Conservation (phyloP, 2,888 invertebrate genomes). For the Pandemis heparana region DNA sequence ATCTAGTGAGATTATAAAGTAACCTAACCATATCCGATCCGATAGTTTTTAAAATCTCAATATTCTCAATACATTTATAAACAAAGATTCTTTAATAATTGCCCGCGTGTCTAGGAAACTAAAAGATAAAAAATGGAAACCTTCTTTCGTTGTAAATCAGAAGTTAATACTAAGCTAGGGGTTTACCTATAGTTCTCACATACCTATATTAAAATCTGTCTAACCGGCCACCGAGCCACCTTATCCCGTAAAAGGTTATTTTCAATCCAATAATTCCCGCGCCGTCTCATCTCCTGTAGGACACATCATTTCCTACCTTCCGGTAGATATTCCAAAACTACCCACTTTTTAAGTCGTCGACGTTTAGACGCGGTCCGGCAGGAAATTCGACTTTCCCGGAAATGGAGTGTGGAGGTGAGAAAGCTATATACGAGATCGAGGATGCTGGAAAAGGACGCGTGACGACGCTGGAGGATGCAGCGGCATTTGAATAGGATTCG, state of each 20-base stretch:
- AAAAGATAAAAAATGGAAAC: too few relatives aligned
- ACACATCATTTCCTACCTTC: conserved; percentile 79
- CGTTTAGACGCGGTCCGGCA: conserved; percentile 69
- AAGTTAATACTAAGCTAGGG: too few relatives aligned
- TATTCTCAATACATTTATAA: too few relatives aligned
- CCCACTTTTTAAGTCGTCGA: conserved; percentile 80
- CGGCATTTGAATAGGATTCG: conserved; percentile 50
- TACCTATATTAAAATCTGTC: neutral
- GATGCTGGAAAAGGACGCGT: conserved; percentile 55
- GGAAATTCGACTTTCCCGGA: conserved; percentile 76
- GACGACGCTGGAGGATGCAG: conserved; percentile 52
- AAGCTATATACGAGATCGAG: conserved; percentile 52
- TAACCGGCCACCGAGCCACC: neutral
- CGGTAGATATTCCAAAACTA: conserved; percentile 76
- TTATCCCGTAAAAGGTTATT: conserved; percentile 20
- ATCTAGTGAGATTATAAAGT: too few relatives aligned
- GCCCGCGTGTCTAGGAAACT: too few relatives aligned
- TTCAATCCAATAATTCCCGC: conserved; percentile 51
- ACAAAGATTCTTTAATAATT: too few relatives aligned
- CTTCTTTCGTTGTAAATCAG: too few relatives aligned
- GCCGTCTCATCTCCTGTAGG: conserved; percentile 50
- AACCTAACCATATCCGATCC: too few relatives aligned
- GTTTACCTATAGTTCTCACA: neutral
- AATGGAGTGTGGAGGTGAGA: conserved; percentile 80
- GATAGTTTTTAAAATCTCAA: too few relatives aligned